Base-by-base conservation (phyloP, 92 coral and sea anemone species). In the Porites divaricata region DNA sequence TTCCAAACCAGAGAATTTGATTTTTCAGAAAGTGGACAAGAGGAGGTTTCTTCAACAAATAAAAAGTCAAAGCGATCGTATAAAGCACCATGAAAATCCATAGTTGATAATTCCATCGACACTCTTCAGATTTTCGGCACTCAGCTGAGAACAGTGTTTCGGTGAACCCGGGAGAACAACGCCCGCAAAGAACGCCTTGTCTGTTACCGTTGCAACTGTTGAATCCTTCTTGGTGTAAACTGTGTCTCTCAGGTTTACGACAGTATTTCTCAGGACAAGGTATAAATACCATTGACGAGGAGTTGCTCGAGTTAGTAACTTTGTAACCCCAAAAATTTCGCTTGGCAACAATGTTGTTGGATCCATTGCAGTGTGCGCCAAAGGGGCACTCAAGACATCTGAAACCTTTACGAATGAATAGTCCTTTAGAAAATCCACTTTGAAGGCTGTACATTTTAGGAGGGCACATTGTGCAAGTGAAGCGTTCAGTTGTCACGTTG, bases 281-380 rank as follows among this genome's bases (percentile, higher is more conserved):
- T 35, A 35, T 35, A 35, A 35, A 35, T 35, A 35, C 45, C 4
- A 35, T 5, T 35, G 45, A 35, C 45, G 77, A 71, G 25, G 71
- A 67, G 26, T 74, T 62, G 2, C 28, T 52, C 6, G 72, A 22
- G 48, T 76, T 35, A 41, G 67, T 57, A n/a, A 59, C 59, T 49
- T 56, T 10, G 68, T 80, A 89, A 24, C 95, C 95, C 93, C 93
- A 92, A 68, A 91, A 92, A 58, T 87, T 80, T 1, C 65, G 83
- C 75, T 87, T 89, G 72, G 92, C 91, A 24, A 76, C 79, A 76
- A 92, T 92, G 74, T 92, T 92, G 53, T 79, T 51, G 12, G 84
- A 23, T 58, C 69, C 80, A 61, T 76, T 23, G 58, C 95, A 92
- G 9, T 70, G 62, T 1, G 90, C 90, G 45, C 45, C 45, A 4